These are phyloP conservation scores for Buathra laborator DNA, from an alignment of 2,888 invertebrate species.

Conservation along the genomic window DNA sequence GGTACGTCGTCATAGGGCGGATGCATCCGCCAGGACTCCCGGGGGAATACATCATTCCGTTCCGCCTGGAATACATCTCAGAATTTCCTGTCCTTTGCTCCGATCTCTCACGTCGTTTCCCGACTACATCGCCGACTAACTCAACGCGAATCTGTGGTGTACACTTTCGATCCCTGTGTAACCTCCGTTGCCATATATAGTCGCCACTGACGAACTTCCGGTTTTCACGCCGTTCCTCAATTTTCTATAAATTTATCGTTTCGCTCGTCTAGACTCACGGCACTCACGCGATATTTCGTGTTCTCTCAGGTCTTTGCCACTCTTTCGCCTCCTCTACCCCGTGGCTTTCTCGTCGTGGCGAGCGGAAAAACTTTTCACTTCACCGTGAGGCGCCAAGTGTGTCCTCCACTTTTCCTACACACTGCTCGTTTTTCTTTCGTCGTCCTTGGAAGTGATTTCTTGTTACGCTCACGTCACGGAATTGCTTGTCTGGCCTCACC, in stretches of 20 bases:
- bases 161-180: slow-evolving; percentile 1
- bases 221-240: slow-evolving; percentile 30
- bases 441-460: slow-evolving; percentile 61
- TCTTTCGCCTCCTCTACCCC: slow-evolving; percentile 10
- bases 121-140: slow-evolving; percentile 5
- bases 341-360: slow-evolving; percentile 45
- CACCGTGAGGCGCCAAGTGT: slow-evolving; percentile 55
- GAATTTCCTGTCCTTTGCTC: slow-evolving; percentile 26
- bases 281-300: slow-evolving; percentile 57
- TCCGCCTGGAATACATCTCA: slow-evolving; percentile 28
- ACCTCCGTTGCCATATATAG: not conserved
- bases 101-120: not conserved
- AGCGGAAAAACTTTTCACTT: slow-evolving; percentile 63
- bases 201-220: slow-evolving; percentile 56
- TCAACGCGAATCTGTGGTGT: slow-evolving; percentile 19
- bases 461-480: slow-evolving; percentile 55
- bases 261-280: slow-evolving; percentile 42
- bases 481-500: slow-evolving; percentile 52
- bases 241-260: slow-evolving; percentile 58
- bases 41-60: slow-evolving; percentile 39
- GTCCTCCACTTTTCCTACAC: slow-evolving; percentile 43
- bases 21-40: not conserved
- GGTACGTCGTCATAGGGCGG: slow-evolving; percentile 32
- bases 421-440: slow-evolving; percentile 21
- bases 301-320: slow-evolving; percentile 5